Evolutionary conservation across 2,888 invertebrate species (phyloP), one percentile per base, ranked within the genome.

Genomic region (Tinea pellionella): DNA sequence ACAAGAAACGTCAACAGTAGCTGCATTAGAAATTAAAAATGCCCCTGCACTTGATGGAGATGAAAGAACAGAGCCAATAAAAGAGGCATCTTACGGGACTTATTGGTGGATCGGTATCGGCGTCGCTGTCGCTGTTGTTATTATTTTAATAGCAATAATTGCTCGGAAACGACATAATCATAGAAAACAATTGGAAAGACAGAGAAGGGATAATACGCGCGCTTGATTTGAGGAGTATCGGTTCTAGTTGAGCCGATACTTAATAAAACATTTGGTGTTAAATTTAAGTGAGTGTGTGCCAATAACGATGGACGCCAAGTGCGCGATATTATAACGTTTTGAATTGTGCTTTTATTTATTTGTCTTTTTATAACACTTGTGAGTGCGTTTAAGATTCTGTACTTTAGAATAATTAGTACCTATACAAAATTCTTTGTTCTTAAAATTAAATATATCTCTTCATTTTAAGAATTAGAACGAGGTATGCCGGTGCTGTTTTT

Each of bases 141-240:
- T 83, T 57, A 69, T 84, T 66, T 63, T 87, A 65, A 76, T 84
- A 65, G 83, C 80, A 61, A 80, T 88, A 63, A 83, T 88, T 61
- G 88, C 81, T 2, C 77, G 80, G 61, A 88, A 88, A 68, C 78
- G 88, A n/a, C 86, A 87, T 59, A 87, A 73, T 64, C 88, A 88
- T 63, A 82, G 84, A 64, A 88, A 87, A 70, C 78, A 86, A 62
- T 64, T 88, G 42, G 86, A 88, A 61, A 80, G 78, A 66, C 83
- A 88, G 64, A 74, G 88, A 67, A 80, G 81, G 66, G 59, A 84
- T n/a, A 78, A 76, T 62, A 66, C 84, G 62, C 73, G 73, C 66
- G 84, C 87, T 72, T 87, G 87, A 87, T 87, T 79, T 72, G 87
- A 87, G 70, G 87, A 87, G 69, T 87, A 87, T 82, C 87, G 87